phyloP scores from a whole-genome alignment of 1,140 invertebrate species.

The Augochlora pura region DNA sequence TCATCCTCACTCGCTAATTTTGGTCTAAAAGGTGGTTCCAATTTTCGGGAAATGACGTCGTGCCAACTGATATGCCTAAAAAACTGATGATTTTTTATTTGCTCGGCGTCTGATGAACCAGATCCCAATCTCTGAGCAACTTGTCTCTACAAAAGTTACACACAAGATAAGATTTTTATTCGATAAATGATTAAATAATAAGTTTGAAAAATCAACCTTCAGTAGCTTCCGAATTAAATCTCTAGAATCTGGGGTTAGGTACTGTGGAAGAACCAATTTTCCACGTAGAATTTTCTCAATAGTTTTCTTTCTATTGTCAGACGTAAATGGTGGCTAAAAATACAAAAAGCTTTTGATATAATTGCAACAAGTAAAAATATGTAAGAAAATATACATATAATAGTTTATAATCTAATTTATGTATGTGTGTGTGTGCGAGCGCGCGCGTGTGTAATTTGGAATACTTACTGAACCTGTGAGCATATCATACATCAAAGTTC shows the following conservation, averaged over 20 bases:
- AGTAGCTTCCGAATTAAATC: constrained; percentile 93
- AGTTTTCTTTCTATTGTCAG: constrained; percentile 97
- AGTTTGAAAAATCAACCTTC: constrained; percentile 80
- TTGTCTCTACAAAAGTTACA: constrained; percentile 81
- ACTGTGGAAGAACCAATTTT: constrained; percentile 95
- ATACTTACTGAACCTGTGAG: constrained; percentile 94
- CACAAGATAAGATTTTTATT: not conserved
- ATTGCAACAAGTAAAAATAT: too few species aligned
- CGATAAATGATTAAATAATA: not conserved
- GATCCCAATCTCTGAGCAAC: constrained; percentile 88
- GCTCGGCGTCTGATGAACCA: constrained; percentile 89
- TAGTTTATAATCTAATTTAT: too few species aligned
- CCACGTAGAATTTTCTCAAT: constrained; percentile 99
- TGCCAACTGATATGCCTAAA: constrained; percentile 97
- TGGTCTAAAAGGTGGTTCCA: constrained; percentile 96
- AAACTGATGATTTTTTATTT: constrained; percentile 95
- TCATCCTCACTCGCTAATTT: constrained; percentile 94
- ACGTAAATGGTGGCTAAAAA: constrained; percentile 96
- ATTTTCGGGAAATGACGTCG: constrained; percentile 90
- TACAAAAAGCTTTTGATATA: constrained; percentile 13
- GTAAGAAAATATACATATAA: too few species aligned
- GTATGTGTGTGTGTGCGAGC: too few species aligned
- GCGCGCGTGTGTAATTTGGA: too few species aligned
- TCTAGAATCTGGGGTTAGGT: constrained; percentile 96
- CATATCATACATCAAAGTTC: constrained; percentile 99